phyloP scores from a whole-genome alignment of 2,113 vertebrate genomes.

The Otus sunia region DNA sequence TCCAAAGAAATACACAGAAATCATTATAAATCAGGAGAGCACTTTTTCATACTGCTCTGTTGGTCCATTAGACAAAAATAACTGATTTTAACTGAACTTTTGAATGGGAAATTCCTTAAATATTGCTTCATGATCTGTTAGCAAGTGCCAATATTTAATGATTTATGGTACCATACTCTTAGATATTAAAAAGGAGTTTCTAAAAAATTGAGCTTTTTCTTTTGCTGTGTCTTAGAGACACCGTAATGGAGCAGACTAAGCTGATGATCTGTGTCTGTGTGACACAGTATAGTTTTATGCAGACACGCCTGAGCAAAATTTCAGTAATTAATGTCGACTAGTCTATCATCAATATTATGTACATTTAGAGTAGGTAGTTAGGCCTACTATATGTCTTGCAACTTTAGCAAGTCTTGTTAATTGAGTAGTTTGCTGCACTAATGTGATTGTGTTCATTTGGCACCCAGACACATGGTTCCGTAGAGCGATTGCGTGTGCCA shows the following conservation, averaged over 20 bases:
- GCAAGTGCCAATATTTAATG: neutral
- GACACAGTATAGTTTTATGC: rapidly evolving
- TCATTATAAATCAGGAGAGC: neutral
- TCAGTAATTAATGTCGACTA: too few relatives aligned
- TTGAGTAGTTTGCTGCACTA: neutral
- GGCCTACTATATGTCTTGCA: neutral
- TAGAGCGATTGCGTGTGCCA: rapidly evolving
- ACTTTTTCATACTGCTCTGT: neutral
- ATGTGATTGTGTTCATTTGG: neutral
- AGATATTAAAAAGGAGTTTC: neutral
- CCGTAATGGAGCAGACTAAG: neutral
- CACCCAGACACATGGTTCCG: rapidly evolving
- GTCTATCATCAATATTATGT: neutral
- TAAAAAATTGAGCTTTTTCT: neutral
- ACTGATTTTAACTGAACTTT: neutral
- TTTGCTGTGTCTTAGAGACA: neutral
- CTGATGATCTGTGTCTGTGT: neutral
- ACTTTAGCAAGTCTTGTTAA: neutral
- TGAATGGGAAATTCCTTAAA: neutral
- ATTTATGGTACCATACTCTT: neutral
- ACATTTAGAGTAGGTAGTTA: neutral
- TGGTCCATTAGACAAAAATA: neutral
- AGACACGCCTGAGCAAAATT: rapidly evolving
- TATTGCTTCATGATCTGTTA: neutral
- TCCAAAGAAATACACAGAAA: neutral